A percentile compares a stretch with the other conserved stretches of the same genome.
phyloP scores from a whole-genome alignment of 2,113 vertebrate species.

The Neofelis nebulosa region DNA sequence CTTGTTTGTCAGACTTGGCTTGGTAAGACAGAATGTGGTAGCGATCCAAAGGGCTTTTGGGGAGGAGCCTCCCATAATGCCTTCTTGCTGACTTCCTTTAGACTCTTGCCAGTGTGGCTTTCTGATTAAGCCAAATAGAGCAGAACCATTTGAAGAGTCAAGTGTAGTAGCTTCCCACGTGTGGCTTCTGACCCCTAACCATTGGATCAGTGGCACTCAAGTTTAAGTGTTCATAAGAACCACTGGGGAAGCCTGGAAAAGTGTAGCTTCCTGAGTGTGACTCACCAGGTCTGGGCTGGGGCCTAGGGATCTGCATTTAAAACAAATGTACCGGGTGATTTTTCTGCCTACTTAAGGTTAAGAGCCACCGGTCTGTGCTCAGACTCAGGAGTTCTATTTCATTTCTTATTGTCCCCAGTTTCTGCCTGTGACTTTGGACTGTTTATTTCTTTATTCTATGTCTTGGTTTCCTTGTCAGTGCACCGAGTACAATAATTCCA shows the following conservation, averaged over 20 bases:
- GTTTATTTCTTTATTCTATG: neutral
- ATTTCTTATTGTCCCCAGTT: neutral
- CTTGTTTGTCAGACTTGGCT: neutral
- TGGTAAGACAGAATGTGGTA: neutral
- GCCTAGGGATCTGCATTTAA: neutral
- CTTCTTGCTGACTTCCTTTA: neutral
- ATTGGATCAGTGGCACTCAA: neutral
- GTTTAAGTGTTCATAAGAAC: neutral
- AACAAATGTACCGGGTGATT: neutral
- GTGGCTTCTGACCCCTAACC: neutral
- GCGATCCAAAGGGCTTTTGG: too few relatives aligned
- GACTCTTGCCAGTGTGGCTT: neutral
- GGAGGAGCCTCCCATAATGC: neutral
- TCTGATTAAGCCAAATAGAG: neutral
- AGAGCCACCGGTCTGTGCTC: neutral
- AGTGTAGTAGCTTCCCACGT: neutral
- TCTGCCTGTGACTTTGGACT: neutral
- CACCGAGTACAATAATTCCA: neutral
- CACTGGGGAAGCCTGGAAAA: neutral
- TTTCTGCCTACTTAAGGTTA: neutral
- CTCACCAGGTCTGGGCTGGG: neutral
- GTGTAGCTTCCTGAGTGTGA: neutral
- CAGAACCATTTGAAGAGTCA: neutral
- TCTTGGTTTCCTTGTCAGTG: slow-evolving; percentile 39
- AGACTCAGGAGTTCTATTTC: neutral